phyloP scores from a whole-genome alignment of 2,888 invertebrate species.

The Willowsia nigromaculata region DNA sequence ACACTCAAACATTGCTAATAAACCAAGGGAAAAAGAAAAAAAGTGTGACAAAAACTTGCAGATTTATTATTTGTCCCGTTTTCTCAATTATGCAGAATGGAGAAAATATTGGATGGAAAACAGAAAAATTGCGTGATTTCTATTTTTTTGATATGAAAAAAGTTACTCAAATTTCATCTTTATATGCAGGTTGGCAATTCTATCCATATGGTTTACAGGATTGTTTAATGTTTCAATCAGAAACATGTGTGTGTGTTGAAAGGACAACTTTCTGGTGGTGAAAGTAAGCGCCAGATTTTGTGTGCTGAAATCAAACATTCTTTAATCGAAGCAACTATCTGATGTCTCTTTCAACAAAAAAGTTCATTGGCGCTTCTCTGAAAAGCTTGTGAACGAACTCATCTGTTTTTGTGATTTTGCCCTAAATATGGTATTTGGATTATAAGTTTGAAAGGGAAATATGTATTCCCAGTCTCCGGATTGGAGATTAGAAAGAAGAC shows the following conservation, averaged over 20 bases:
- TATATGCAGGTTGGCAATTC: no score
- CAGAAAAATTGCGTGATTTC: not conserved
- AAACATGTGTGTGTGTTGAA: no score
- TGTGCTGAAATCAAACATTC: no score
- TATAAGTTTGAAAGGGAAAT: not conserved
- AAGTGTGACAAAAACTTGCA: not conserved
- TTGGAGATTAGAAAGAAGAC: slow-evolving; percentile 16
- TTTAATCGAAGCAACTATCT: no score
- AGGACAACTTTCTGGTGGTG: no score
- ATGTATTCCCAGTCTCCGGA: no score
- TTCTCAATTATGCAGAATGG: not conserved
- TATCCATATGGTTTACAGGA: no score
- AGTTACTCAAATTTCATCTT: not conserved
- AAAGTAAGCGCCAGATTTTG: no score
- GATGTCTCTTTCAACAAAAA: not conserved
- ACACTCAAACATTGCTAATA: not conserved
- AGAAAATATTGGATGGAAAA: not conserved
- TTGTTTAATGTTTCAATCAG: no score
- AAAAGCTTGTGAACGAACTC: not conserved
- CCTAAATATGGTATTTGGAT: not conserved
- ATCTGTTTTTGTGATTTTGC: not conserved
- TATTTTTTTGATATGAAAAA: slow-evolving; percentile 6
- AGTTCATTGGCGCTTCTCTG: not conserved
- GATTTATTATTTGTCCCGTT: not conserved
- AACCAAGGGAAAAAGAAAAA: not conserved